Conservation (phyloP, 2,113 vertebrate species). For the Onychorhynchus coronatus region DNA sequence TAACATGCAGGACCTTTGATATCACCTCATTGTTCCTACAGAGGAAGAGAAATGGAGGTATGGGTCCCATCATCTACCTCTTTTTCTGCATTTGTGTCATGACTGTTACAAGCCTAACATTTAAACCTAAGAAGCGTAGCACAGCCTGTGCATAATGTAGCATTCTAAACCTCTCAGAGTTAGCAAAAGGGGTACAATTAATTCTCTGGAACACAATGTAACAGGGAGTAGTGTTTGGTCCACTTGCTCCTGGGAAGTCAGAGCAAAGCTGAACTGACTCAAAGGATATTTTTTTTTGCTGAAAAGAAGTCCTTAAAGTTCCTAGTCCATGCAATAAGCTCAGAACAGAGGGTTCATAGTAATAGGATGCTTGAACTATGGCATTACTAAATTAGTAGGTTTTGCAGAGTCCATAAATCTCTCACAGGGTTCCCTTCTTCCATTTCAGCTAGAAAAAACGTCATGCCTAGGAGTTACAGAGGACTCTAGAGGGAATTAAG, state of each 20-base stretch:
- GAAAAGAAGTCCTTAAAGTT: neutral
- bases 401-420: neutral
- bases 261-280: neutral
- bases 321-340: neutral
- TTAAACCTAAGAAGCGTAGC: neutral
- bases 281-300: neutral
- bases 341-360: neutral
- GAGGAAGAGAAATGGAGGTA: neutral
- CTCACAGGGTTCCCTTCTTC: neutral
- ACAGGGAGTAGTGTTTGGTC: neutral
- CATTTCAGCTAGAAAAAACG: neutral
- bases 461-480: neutral
- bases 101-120: neutral
- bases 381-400: neutral
- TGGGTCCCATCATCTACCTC: neutral
- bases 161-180: neutral
- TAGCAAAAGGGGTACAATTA: neutral
- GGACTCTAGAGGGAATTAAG: slow-evolving; percentile 13
- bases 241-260: neutral
- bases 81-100: neutral
- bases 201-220: neutral
- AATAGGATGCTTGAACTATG: neutral
- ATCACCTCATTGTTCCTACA: neutral
- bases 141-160: neutral
- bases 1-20: accelerated